Percentiles rank a stretch among this genome's conserved stretches.
Evolutionary conservation across 2,113 vertebrate genomes (phyloP).

Genomic region (Fregetta grallaria): DNA sequence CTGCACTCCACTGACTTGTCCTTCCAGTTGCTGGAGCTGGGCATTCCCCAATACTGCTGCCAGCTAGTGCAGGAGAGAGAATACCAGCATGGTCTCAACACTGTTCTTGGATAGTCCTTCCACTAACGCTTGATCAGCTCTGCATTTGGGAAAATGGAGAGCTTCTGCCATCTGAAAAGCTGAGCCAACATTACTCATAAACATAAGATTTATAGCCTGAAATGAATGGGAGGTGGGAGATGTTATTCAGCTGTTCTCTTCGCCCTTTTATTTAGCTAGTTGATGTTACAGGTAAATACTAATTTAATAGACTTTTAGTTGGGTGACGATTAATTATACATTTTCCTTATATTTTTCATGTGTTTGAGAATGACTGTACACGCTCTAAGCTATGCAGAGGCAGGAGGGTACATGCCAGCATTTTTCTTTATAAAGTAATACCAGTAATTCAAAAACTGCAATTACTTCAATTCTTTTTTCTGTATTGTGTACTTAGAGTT

Average conservation of each 20-base stretch:
- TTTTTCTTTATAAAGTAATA: slow-evolving; percentile 3
- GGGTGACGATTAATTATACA: neutral
- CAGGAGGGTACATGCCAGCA: slow-evolving; percentile 14
- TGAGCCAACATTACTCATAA: neutral
- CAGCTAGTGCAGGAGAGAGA: neutral
- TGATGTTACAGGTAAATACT: neutral
- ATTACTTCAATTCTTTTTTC: neutral
- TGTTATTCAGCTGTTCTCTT: neutral
- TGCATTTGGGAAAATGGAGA: neutral
- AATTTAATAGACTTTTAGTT: neutral
- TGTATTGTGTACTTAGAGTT: neutral
- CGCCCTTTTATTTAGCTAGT: neutral
- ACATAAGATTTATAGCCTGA: neutral
- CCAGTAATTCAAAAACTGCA: neutral
- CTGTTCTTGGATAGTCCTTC: neutral
- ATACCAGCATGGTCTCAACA: neutral
- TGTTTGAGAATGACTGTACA: neutral
- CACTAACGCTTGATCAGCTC: neutral
- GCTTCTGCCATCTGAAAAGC: neutral
- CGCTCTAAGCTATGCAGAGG: neutral
- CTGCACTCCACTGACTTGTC: neutral
- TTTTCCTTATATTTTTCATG: neutral
- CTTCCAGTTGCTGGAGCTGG: neutral
- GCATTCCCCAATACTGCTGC: neutral
- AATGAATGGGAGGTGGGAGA: neutral